These are phyloP conservation scores for Dromius quadrimaculatus DNA, from an alignment of 2,888 invertebrate species.

Conservation along the genomic window DNA sequence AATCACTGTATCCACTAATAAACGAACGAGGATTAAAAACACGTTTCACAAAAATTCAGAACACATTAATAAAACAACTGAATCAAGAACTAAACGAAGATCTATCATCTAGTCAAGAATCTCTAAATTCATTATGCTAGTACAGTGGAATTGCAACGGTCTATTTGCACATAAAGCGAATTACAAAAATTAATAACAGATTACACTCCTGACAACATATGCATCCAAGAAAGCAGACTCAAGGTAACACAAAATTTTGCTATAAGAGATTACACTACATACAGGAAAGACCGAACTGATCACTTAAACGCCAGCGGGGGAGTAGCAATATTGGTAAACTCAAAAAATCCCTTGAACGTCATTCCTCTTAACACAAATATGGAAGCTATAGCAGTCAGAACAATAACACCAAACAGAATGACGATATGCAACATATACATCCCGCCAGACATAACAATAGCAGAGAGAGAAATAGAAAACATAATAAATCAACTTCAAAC, in stretches of 20 bases:
- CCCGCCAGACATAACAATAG: neutral
- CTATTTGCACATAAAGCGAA: no score
- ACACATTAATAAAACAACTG: neutral
- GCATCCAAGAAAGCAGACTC: constrained; percentile 21
- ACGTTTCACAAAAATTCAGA: constrained; percentile 3
- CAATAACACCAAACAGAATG: neutral
- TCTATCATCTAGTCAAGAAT: constrained; percentile 3
- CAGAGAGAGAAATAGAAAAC: neutral
- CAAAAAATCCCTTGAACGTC: neutral
- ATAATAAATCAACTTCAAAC: neutral
- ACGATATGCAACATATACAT: constrained; percentile 10
- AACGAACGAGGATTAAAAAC: constrained; percentile 10
- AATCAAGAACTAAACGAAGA: constrained; percentile 3
- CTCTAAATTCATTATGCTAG: no score
- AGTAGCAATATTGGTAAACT: constrained; percentile 1
- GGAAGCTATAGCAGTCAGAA: constrained; percentile 1
- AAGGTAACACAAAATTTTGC: neutral
- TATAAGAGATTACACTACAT: neutral
- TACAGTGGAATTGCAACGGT: no score
- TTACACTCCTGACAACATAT: neutral
- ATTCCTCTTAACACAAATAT: constrained; percentile 1
- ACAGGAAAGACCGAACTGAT: constrained; percentile 11
- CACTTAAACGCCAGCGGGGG: constrained; percentile 17
- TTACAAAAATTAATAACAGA: neutral
- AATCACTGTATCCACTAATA: neutral